Percentiles rank a stretch among this genome's conserved stretches.
Conservation (phyloP, 2,888 invertebrate species). For the Lydus trimaculatus region DNA sequence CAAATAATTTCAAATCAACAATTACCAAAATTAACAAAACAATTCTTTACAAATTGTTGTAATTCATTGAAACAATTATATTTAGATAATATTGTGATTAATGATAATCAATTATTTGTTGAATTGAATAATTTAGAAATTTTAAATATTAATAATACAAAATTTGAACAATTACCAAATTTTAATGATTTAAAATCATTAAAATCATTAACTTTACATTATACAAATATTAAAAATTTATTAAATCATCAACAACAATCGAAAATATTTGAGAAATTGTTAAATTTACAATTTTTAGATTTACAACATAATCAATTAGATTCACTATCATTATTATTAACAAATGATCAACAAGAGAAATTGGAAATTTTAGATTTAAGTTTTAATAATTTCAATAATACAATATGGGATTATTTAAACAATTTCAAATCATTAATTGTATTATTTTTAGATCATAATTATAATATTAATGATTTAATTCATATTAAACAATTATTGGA, state of each 20-base stretch:
- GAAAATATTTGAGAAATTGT: not conserved
- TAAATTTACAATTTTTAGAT: not conserved
- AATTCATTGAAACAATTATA: not conserved
- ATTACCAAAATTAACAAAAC: not conserved
- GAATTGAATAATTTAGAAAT: not conserved
- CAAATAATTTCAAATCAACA: not conserved
- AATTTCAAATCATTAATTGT: not conserved
- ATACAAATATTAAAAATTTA: not conserved
- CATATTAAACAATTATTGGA: not conserved
- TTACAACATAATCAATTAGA: not conserved
- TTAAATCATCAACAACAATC: not conserved
- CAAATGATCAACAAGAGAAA: not conserved
- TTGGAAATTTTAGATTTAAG: not conserved
- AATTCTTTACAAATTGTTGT: not conserved
- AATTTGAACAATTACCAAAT: not conserved
- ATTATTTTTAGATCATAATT: not conserved
- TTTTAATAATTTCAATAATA: not conserved
- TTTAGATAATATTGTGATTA: not conserved
- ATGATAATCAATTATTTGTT: not conserved
- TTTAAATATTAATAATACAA: not conserved
- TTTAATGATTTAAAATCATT: not conserved
- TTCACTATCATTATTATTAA: not conserved
- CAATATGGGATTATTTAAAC: not conserved
- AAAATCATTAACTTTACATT: not conserved
- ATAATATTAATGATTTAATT: not conserved